Evolutionary conservation across 2,797 vertebrate species (phyloP), one percentile per base, ranked within the genome.

Genomic region (Catharus ustulatus): DNA sequence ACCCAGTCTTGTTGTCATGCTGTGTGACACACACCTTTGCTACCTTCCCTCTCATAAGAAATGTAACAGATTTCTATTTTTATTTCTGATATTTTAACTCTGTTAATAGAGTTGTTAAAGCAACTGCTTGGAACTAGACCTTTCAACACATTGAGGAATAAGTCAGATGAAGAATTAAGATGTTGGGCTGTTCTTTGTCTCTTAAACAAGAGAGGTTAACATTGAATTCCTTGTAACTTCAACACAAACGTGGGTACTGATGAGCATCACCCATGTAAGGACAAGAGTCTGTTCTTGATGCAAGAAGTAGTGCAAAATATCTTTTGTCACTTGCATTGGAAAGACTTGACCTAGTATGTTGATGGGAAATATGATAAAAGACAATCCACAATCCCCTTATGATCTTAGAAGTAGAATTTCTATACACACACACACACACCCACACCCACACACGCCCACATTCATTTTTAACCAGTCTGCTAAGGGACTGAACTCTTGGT

Each of bases 61-160:
- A 80, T 24, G 30, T 38, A 76, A 51, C 1, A 3, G 9, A n/a
- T 32, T 75, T 90, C 45, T 92, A 27, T 46, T 73, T 92, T 88
- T 73, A 58, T 84, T 90, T 86, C 64, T 90, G 66, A 52, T 83
- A 71, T 77, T 91, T 93, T 81, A 59, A 57, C 14, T 83, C 42
- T 85, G 8, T 26, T 57, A 83, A 73, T 89, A 23, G 5, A 55
- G 11, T 34, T 80, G 19, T 72, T 78, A 68, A 84, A 85, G n/a
- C 11, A 87, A 30, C 16, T 52, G 46, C 64, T n/a, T 58, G n/a
- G 5, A 66, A 54, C 43, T 40, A 36, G 38, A 89, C 52, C 36
- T 91, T 92, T 85, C 64, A 75, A 15, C 32, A 64, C 4, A 16
- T 27, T 49, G 66, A 92, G 26, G 32, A 79, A 30, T 58, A 49